phyloP scores from a whole-genome alignment of 2,113 vertebrate genomes.

The Mesembrinibis cayennensis region DNA sequence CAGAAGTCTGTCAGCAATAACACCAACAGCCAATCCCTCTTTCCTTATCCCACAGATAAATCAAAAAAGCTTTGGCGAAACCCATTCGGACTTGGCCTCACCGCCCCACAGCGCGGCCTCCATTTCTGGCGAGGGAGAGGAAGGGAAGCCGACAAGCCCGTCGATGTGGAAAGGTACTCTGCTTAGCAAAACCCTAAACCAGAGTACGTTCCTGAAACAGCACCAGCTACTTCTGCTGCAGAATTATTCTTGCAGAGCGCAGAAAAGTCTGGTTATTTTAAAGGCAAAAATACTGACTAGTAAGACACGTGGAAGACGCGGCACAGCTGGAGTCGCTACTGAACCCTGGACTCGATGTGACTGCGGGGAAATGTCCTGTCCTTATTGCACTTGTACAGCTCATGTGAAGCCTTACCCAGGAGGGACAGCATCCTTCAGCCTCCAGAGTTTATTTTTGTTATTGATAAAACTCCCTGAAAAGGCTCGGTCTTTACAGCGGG shows the following conservation, averaged over 20 bases:
- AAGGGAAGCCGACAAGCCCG: background rate
- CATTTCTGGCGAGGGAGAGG: rapidly evolving
- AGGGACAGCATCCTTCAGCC: background rate
- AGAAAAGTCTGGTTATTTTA: background rate
- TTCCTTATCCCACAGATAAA: too few species aligned
- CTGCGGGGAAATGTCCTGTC: too few species aligned
- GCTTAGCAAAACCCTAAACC: background rate
- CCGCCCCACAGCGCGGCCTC: background rate
- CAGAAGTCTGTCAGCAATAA: background rate
- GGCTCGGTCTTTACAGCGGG: background rate
- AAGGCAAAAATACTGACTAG: background rate
- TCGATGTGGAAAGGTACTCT: rapidly evolving
- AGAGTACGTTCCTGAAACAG: background rate
- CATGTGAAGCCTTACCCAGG: background rate
- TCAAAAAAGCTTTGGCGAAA: background rate
- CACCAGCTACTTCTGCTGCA: background rate
- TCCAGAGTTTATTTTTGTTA: background rate
- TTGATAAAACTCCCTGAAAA: background rate
- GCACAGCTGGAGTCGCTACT: background rate
- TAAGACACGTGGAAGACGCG: background rate
- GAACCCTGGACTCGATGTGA: background rate
- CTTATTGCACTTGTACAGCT: too few species aligned
- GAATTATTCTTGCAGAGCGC: background rate
- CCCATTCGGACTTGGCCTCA: too few species aligned
- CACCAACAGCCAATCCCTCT: too few species aligned